Evolutionary conservation across 2,888 invertebrate genomes (phyloP), one percentile per base, ranked within the genome.

Genomic region (Linnaemya vulpina): DNA sequence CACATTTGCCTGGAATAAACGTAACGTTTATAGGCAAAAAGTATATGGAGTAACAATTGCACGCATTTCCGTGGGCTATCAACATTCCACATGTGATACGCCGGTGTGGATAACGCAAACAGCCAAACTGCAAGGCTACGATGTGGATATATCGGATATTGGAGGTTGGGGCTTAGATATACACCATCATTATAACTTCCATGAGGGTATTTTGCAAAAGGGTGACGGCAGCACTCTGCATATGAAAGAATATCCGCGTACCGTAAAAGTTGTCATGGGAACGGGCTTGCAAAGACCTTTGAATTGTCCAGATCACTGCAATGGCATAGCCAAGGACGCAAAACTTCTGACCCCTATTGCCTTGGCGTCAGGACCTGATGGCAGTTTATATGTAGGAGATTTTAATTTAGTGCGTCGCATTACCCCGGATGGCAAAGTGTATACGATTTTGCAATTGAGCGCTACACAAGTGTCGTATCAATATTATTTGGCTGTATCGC

Each of bases 131-230:
- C 97, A 98, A 92, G 99, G 99, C 25, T 98, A 98, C 92, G 98
- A 98, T 92, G 97, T 99, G 68, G 97, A 97, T 90, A 98, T 98
- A 87, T 98, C 99, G 0, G 98, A 98, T 91, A 97, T 99, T 75
- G 99, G 99, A 0, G 98, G 98, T 63, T 99, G 99, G 99, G 98
- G 99, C 70, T 93, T 99, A 75, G 97, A 99, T 91, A 97, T 99
- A 86, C 99, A 99, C 93, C 99, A 99, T 93, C 98, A 98, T 92
- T 99, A 99, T 93, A 99, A 99, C 92, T 98, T 98, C 94, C 97
- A 98, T 90, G 98, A 99, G 94, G 99, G 98, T 25, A 98, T 99
- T 86, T 93, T 99, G 60, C 99, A 99, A 92, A 98, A 98, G 92
- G 99, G 99, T 51, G 98, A 99, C 90, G 99, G 99, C 75, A 97